Evolutionary conservation across 2,113 vertebrate species (phyloP).

Genomic region (Actinemys pallida): DNA sequence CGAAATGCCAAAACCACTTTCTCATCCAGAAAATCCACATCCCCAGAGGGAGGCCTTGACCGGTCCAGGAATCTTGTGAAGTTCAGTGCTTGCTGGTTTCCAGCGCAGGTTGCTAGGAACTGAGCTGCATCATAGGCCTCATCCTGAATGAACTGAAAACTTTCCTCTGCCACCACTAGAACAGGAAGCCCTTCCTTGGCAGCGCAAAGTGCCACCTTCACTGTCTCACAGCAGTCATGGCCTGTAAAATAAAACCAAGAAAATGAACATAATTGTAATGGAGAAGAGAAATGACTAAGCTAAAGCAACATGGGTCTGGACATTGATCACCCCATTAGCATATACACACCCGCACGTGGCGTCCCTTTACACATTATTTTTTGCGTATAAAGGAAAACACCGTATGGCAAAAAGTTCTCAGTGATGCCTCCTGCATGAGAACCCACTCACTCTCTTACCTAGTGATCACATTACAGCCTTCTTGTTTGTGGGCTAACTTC

Average conservation of each 20-base stretch:
- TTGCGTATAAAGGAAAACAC: neutral
- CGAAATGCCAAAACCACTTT: slow-evolving; percentile 90
- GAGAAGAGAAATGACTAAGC: fast-evolving
- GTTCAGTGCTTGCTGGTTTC: slow-evolving; percentile 88
- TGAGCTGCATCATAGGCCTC: slow-evolving; percentile 94
- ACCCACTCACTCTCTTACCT: neutral
- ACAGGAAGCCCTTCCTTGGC: slow-evolving; percentile 77
- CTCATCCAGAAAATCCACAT: slow-evolving; percentile 90
- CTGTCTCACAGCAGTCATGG: slow-evolving; percentile 93
- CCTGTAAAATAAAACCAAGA: slow-evolving; percentile 76
- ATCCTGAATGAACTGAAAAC: slow-evolving; percentile 91
- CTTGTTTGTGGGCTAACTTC: neutral
- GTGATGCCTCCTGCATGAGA: neutral
- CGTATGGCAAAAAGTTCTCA: neutral
- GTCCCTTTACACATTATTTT: neutral
- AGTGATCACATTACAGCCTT: neutral
- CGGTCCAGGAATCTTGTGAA: slow-evolving; percentile 89
- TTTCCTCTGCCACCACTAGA: slow-evolving; percentile 84
- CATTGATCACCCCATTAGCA: neutral
- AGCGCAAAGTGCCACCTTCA: slow-evolving; percentile 90
- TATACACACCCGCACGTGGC: neutral
- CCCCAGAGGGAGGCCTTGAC: slow-evolving; percentile 86
- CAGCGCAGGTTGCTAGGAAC: slow-evolving; percentile 91
- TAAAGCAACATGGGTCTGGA: neutral
- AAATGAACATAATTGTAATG: neutral